These are phyloP conservation scores for Ceraclea dissimilis DNA, from an alignment of 2,888 invertebrate genomes.

Conservation along the genomic window DNA sequence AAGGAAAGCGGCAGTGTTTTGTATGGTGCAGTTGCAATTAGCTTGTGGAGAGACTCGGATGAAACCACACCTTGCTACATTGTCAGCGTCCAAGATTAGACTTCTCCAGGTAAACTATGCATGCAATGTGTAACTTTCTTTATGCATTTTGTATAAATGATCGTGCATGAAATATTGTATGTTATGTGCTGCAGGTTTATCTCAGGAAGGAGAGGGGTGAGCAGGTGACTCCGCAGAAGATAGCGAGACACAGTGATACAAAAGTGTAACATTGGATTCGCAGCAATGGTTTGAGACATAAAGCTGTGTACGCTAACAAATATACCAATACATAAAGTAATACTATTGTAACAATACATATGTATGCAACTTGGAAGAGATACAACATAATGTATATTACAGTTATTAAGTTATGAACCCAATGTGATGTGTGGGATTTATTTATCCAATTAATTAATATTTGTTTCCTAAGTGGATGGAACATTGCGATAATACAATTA, in stretches of 20 bases:
- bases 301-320: not conserved
- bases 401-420: too few species aligned
- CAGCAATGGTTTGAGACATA: not conserved
- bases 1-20: slow-evolving; percentile 93
- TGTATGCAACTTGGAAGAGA: too few species aligned
- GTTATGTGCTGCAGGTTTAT: slow-evolving; percentile 36
- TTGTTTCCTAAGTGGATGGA: too few species aligned
- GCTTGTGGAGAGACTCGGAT: slow-evolving; percentile 81
- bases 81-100: slow-evolving; percentile 86
- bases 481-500: too few species aligned
- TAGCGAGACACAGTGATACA: slow-evolving; percentile 35
- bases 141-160: not conserved
- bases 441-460: too few species aligned
- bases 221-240: slow-evolving; percentile 24
- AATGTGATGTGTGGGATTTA: too few species aligned
- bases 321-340: not conserved
- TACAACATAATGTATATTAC: too few species aligned
- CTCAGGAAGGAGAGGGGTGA: slow-evolving; percentile 45
- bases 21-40: slow-evolving; percentile 90
- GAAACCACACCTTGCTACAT: slow-evolving; percentile 68
- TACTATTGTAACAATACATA: too few species aligned
- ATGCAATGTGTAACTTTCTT: not conserved
- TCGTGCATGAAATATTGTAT: too few species aligned
- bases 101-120: slow-evolving; percentile 62
- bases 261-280: slow-evolving; percentile 26